These are phyloP conservation scores for Macropus fuliginosus DNA, from an alignment of 2,797 vertebrate species.

Conservation along the genomic window DNA sequence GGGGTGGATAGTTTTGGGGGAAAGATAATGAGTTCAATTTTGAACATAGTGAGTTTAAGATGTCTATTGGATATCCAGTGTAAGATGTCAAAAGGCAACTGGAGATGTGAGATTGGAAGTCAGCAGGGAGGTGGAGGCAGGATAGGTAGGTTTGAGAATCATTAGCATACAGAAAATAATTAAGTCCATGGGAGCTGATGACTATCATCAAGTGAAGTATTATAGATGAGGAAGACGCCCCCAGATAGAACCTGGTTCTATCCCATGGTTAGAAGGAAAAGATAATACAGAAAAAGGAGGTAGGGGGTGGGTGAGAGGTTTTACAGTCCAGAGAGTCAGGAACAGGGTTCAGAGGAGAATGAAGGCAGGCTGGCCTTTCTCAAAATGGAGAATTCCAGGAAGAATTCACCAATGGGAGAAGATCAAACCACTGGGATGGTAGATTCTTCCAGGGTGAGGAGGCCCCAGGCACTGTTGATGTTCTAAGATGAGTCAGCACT, in stretches of 20 bases:
- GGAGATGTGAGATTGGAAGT: not conserved
- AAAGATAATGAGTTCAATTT: not conserved
- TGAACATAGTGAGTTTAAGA: not conserved
- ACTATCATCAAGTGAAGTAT: not conserved
- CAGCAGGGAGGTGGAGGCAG: not conserved
- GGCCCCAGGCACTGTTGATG: too few species aligned
- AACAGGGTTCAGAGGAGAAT: too few species aligned
- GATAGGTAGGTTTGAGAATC: not conserved
- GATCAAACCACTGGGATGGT: too few species aligned
- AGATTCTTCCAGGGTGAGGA: too few species aligned
- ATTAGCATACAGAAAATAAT: not conserved
- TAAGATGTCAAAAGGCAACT: not conserved
- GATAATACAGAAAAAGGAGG: not conserved
- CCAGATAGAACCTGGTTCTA: not conserved
- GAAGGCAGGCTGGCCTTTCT: too few species aligned
- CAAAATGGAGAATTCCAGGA: too few species aligned
- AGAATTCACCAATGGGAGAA: not conserved
- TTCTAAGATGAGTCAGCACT: too few species aligned
- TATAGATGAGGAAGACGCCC: not conserved
- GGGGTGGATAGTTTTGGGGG: not conserved
- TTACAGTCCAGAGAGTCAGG: too few species aligned
- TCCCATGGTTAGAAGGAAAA: not conserved
- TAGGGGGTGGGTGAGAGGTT: not conserved
- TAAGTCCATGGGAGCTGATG: not conserved
- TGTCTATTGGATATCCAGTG: not conserved